These are phyloP conservation scores for Tipula unca DNA, from an alignment of 2,888 invertebrate species.

Conservation along the genomic window DNA sequence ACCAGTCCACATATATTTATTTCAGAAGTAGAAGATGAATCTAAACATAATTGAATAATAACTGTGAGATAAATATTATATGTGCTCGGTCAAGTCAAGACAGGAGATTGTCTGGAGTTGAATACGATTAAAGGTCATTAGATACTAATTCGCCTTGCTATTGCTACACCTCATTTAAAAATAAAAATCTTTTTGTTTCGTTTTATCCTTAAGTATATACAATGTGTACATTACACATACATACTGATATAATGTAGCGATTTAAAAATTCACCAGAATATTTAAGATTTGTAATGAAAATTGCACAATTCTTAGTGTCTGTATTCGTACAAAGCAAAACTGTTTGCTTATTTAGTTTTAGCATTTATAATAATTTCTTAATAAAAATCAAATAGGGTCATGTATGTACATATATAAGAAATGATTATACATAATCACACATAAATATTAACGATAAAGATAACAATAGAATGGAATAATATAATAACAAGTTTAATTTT, in stretches of 20 bases:
- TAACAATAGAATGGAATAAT: background rate
- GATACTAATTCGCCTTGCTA: background rate
- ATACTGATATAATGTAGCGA: background rate
- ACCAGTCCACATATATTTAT: background rate
- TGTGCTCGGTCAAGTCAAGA: background rate
- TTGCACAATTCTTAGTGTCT: background rate
- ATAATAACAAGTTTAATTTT: background rate
- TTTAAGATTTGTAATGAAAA: background rate
- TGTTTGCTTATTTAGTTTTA: background rate
- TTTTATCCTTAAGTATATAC: background rate
- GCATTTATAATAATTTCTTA: background rate
- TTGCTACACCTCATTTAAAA: background rate
- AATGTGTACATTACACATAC: background rate
- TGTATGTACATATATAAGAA: background rate
- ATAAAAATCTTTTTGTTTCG: background rate
- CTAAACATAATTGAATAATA: background rate
- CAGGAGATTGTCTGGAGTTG: background rate
- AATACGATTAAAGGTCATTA: background rate
- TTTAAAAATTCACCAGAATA: background rate
- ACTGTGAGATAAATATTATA: background rate
- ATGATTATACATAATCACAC: background rate
- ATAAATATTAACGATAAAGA: background rate
- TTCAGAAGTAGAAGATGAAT: background rate
- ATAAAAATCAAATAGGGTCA: background rate
- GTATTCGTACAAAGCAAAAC: background rate